Evolutionary conservation across 1,140 invertebrate species (phyloP).

Genomic region (Drosophila obscura): DNA sequence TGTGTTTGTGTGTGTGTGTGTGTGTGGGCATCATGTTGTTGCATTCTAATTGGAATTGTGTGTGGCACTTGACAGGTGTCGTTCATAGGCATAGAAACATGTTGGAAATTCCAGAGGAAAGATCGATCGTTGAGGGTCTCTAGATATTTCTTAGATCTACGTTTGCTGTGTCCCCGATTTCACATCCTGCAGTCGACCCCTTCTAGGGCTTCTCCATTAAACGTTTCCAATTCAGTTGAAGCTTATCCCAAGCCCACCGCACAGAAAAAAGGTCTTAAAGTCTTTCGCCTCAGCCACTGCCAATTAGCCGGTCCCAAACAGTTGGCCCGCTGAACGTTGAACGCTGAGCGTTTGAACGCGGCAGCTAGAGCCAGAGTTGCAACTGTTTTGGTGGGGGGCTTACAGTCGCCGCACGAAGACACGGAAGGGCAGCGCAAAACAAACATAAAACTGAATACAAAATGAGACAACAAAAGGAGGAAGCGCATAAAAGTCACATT

Average conservation of each 20-base stretch:
- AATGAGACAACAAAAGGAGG: slow-evolving; percentile 75
- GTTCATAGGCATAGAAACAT: slow-evolving; percentile 7
- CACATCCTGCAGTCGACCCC: too few species aligned
- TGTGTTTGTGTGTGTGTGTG: slow-evolving; percentile 15
- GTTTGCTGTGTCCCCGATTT: slow-evolving; percentile 10
- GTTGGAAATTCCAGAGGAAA: neutral
- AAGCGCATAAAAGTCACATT: slow-evolving; percentile 79
- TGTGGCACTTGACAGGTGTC: slow-evolving; percentile 46
- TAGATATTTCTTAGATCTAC: too few species aligned
- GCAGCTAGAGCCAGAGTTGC: slow-evolving; percentile 9
- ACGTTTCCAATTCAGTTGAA: slow-evolving; percentile 24
- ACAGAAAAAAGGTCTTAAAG: neutral
- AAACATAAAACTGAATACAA: slow-evolving; percentile 75
- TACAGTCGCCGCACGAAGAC: slow-evolving; percentile 41
- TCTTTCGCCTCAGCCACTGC: slow-evolving; percentile 22
- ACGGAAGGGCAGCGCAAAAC: slow-evolving; percentile 36
- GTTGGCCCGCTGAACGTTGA: slow-evolving; percentile 10
- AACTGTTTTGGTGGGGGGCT: slow-evolving; percentile 45
- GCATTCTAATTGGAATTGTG: slow-evolving; percentile 55
- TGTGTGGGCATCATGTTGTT: slow-evolving; percentile 56
- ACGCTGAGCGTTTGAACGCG: neutral
- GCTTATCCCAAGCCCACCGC: neutral
- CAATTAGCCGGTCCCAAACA: slow-evolving; percentile 39
- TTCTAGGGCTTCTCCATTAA: slow-evolving; percentile 43
- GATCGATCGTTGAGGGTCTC: neutral